Conservation (phyloP, 2,113 vertebrate species). For the Bubo blakistoni region DNA sequence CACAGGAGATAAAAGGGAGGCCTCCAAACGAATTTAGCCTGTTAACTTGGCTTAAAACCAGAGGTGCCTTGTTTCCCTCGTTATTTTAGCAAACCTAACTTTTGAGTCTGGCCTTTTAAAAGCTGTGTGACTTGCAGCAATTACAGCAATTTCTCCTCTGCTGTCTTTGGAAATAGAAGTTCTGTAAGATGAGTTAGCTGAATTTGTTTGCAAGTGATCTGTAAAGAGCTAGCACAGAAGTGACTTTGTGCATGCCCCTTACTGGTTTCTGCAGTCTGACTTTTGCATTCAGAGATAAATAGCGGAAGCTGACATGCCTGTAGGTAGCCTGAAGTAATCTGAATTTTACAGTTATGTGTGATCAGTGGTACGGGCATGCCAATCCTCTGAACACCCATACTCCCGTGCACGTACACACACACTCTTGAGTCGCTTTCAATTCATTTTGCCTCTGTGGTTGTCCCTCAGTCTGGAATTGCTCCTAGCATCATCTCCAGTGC, state of each 20-base stretch:
- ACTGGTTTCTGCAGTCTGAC: not conserved
- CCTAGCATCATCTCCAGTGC: no score
- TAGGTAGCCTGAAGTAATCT: not conserved
- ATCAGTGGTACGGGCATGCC: no score
- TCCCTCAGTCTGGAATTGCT: not conserved
- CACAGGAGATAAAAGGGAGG: not conserved
- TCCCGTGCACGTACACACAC: fast-evolving
- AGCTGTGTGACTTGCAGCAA: not conserved
- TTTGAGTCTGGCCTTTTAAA: not conserved
- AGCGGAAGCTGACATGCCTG: not conserved
- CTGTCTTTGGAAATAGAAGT: not conserved
- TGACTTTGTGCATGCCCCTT: fast-evolving
- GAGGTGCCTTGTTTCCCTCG: not conserved
- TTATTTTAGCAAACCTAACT: not conserved
- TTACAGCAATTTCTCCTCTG: not conserved
- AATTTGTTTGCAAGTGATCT: not conserved
- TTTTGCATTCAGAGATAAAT: not conserved
- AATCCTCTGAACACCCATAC: not conserved
- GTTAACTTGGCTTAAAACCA: not conserved
- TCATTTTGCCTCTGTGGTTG: not conserved
- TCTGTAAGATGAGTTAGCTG: not conserved
- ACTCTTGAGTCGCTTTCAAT: not conserved
- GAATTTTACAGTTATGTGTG: not conserved
- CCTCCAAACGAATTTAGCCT: not conserved
- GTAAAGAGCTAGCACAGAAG: not conserved